Evolutionary conservation across 2,113 vertebrate species (phyloP).

Genomic region (Pituophis catenifer): DNA sequence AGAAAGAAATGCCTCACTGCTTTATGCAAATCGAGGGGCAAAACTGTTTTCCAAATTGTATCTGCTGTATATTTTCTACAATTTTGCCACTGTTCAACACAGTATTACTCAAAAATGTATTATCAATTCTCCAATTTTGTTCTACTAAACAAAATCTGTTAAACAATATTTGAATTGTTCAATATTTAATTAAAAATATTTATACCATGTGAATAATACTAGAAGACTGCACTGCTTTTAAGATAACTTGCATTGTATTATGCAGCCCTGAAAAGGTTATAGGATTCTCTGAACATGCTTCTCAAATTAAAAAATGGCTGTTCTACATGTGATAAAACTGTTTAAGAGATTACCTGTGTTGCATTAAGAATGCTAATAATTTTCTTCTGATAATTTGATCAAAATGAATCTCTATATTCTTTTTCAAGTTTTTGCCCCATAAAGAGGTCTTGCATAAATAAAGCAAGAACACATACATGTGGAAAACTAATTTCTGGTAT

Average conservation of each 20-base stretch:
- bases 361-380: not conserved
- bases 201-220: not conserved
- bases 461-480: not conserved
- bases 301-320: not conserved
- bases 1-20: not conserved
- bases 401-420: not conserved
- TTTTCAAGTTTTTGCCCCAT: not conserved
- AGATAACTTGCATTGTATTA: not conserved
- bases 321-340: not conserved
- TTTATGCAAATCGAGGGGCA: not conserved
- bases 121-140: not conserved
- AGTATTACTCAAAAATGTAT: not conserved
- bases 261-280: not conserved
- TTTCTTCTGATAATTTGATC: not conserved
- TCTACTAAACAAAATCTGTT: not conserved
- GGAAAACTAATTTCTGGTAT: not conserved
- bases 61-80: not conserved
- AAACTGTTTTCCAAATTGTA: not conserved
- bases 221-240: not conserved
- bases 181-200: not conserved
- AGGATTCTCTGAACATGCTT: not conserved
- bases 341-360: not conserved
- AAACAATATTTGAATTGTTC: not conserved
- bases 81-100: not conserved
- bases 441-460: not conserved